These are phyloP conservation scores for Phortica magna DNA, from an alignment of 2,888 invertebrate species.

Conservation along the genomic window DNA sequence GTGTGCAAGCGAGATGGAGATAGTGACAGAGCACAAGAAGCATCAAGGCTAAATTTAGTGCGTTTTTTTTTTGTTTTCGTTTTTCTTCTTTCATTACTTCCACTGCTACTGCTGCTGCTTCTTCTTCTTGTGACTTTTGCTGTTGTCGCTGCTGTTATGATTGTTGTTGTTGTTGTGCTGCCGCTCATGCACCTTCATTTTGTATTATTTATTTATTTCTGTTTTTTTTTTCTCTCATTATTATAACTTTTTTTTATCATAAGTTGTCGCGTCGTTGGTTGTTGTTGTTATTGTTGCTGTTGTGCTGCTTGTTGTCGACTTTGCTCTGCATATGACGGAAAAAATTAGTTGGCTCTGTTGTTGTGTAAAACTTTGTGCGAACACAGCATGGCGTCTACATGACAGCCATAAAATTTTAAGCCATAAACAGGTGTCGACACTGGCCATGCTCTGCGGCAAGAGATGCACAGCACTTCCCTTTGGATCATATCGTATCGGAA, in stretches of 20 bases:
- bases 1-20: no score
- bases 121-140: slow-evolving; percentile 69
- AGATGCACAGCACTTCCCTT: no score
- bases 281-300: slow-evolving; percentile 36
- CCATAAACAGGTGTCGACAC: slow-evolving; percentile 68
- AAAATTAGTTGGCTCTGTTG: slow-evolving; percentile 68
- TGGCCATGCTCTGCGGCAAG: not conserved
- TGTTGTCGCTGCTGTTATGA: slow-evolving; percentile 49
- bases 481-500: no score
- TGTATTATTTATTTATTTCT: no score
- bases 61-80: not conserved
- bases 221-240: no score
- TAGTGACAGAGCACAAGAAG: slow-evolving; percentile 15
- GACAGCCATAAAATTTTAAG: slow-evolving; percentile 68
- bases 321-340: slow-evolving; percentile 71
- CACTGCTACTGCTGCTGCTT: slow-evolving; percentile 41
- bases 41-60: not conserved
- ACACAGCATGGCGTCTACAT: slow-evolving; percentile 39
- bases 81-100: not conserved
- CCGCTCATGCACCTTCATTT: not conserved
- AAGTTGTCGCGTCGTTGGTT: slow-evolving; percentile 45
- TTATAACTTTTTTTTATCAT: slow-evolving; percentile 40
- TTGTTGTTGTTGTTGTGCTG: slow-evolving; percentile 36
- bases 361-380: slow-evolving; percentile 63
- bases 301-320: slow-evolving; percentile 15